phyloP scores from a whole-genome alignment of 2,113 vertebrate genomes.

The Elephas maximus region DNA sequence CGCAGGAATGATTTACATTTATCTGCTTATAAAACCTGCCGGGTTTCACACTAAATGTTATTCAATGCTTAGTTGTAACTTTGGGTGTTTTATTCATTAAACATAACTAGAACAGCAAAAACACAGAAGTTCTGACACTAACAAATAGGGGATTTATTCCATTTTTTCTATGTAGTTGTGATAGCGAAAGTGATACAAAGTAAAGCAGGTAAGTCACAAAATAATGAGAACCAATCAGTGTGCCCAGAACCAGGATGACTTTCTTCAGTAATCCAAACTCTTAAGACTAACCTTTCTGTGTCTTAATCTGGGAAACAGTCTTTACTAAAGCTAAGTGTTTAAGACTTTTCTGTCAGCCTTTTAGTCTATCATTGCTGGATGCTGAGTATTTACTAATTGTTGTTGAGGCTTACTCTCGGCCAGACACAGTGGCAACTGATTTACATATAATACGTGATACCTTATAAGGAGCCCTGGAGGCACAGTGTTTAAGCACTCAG shows the following conservation, averaged over 20 bases:
- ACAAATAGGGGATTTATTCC: not conserved
- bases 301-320: not conserved
- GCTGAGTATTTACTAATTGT: not conserved
- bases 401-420: not conserved
- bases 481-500: not conserved
- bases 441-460: not conserved
- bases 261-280: not conserved
- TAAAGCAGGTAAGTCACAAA: not conserved
- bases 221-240: not conserved
- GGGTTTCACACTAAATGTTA: conserved; percentile 56
- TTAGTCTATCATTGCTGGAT: not conserved
- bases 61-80: conserved; percentile 29
- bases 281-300: not conserved
- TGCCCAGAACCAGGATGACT: not conserved
- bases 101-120: not conserved
- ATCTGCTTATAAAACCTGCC: conserved; percentile 44
- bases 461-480: not conserved
- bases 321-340: not conserved
- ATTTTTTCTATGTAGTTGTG: not conserved
- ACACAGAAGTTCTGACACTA: not conserved
- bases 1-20: conserved; percentile 19
- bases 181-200: not conserved
- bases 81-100: not conserved
- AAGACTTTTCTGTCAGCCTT: not conserved
- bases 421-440: not conserved